These are phyloP conservation scores for Petrocephalus sullivani DNA, from an alignment of 2,797 vertebrate species.

Conservation along the genomic window DNA sequence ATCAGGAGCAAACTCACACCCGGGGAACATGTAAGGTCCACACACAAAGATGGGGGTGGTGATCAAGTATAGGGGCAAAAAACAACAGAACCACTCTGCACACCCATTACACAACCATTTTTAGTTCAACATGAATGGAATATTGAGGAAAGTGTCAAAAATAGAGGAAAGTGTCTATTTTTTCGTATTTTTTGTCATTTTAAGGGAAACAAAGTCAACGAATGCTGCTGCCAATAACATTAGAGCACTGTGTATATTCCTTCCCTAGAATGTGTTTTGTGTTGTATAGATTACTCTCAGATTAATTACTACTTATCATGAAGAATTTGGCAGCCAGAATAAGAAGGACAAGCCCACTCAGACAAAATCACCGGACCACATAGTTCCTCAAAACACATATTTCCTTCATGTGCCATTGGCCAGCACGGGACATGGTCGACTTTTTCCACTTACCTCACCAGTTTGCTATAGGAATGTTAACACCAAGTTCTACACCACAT, in stretches of 20 bases:
- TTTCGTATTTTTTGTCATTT: neutral
- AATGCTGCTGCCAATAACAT: neutral
- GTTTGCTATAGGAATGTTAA: constrained; percentile 8
- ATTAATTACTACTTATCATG: neutral
- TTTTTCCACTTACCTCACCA: constrained; percentile 1
- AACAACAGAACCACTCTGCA: neutral
- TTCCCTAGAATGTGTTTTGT: neutral
- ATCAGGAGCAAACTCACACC: neutral
- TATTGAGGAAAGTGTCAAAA: neutral
- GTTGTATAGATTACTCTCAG: neutral
- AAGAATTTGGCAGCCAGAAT: neutral
- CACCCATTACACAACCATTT: neutral
- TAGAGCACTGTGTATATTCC: neutral
- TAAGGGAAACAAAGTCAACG: neutral
- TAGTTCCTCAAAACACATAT: constrained; percentile 5
- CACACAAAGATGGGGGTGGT: neutral
- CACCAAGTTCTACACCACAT: neutral
- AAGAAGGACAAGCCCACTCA: neutral
- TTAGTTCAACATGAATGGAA: neutral
- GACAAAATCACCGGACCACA: constrained; percentile 7
- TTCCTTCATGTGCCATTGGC: neutral
- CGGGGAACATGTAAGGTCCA: neutral
- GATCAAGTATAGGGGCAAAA: neutral
- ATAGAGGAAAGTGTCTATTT: neutral
- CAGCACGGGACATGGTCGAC: neutral